Evolutionary conservation across 2,888 invertebrate genomes (phyloP).

Genomic region (Mesorhabditis spiculigera): DNA sequence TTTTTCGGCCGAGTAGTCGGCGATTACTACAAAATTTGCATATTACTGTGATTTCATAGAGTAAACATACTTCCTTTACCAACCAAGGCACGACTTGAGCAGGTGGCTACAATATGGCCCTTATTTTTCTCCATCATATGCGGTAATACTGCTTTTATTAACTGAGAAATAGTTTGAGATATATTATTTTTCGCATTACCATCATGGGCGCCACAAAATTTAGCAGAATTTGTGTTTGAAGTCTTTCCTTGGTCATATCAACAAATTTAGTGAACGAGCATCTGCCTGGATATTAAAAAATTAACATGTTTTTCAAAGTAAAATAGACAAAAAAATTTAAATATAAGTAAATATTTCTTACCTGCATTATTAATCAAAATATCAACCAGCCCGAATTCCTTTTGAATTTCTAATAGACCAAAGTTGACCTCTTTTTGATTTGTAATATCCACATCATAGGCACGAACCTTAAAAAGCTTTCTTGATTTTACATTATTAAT

Average conservation of each 20-base stretch:
- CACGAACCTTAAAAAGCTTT: neutral
- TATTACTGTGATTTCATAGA: neutral
- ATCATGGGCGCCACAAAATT: conserved; percentile 4
- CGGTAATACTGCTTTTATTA: neutral
- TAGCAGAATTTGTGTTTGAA: conserved; percentile 4
- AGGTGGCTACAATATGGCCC: neutral
- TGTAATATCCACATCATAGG: conserved; percentile 4
- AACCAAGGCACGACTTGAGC: conserved; percentile 3
- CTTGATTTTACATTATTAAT: neutral
- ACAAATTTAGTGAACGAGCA: neutral
- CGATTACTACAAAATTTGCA: neutral
- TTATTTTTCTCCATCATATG: neutral
- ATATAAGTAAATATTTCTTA: neutral
- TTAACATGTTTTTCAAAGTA: too few species aligned
- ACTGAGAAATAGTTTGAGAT: neutral
- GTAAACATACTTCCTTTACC: neutral
- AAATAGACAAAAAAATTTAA: neutral
- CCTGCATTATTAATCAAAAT: neutral
- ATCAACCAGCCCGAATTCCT: neutral
- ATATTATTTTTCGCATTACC: neutral
- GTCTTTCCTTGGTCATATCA: neutral
- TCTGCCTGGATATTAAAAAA: neutral
- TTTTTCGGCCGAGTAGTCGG: conserved; percentile 4
- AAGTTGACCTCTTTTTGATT: conserved; percentile 3
- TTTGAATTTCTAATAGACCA: neutral